Evolutionary conservation across 1,140 invertebrate genomes (phyloP).

Genomic region (Drosophila fuyamai): DNA sequence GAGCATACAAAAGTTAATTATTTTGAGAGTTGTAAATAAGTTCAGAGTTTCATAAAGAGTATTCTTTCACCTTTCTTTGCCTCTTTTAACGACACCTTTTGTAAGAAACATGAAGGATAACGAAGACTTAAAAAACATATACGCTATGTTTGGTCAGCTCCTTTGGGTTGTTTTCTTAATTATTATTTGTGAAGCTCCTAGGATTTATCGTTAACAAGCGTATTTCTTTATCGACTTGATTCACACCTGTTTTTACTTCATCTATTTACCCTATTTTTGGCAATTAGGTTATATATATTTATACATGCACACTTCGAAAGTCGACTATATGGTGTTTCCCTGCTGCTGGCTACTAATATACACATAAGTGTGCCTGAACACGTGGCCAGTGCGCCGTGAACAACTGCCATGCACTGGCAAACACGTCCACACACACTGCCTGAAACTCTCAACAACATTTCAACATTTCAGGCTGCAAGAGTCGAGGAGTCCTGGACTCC

Average conservation of each 20-base stretch:
- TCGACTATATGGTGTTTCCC: slow-evolving; percentile 5
- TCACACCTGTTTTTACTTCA: background rate
- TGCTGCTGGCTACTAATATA: slow-evolving; percentile 29
- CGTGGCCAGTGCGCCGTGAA: slow-evolving; percentile 47
- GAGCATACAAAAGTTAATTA: too few relatives aligned
- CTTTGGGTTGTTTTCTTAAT: too few relatives aligned
- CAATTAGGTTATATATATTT: slow-evolving; percentile 47
- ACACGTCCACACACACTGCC: slow-evolving; percentile 5
- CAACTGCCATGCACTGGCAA: slow-evolving; percentile 19
- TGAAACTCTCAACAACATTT: slow-evolving; percentile 73
- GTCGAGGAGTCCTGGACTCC: background rate
- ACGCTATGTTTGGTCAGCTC: too few relatives aligned
- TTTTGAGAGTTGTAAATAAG: too few relatives aligned
- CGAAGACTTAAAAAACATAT: background rate
- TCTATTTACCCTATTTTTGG: slow-evolving; percentile 38
- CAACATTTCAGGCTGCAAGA: slow-evolving; percentile 56
- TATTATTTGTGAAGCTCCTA: background rate
- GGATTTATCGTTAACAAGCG: background rate
- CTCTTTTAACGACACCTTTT: too few relatives aligned
- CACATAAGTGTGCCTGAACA: slow-evolving; percentile 41
- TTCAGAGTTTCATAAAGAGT: too few relatives aligned
- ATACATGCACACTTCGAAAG: slow-evolving; percentile 27
- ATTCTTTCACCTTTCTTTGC: too few relatives aligned
- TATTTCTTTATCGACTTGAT: slow-evolving; percentile 13
- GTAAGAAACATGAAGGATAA: background rate